These are phyloP conservation scores for Ascidia mentula DNA, from an alignment of 23 tunicate species.

Conservation along the genomic window DNA sequence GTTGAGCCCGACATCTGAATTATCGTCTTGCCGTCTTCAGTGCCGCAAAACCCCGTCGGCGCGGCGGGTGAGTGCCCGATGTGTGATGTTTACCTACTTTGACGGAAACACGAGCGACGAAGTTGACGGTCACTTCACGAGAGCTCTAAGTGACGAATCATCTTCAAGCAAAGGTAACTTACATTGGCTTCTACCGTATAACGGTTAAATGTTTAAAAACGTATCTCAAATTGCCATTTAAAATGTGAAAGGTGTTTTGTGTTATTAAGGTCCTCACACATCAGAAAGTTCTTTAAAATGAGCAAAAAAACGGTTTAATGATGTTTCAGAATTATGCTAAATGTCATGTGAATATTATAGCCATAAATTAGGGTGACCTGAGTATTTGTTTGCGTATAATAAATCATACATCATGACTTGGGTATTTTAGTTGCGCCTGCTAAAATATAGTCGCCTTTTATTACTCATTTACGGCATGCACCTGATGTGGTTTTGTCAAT, in stretches of 20 bases:
- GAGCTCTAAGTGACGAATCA: constrained; percentile 26
- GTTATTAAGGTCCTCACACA: not conserved
- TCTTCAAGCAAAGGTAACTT: not conserved
- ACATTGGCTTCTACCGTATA: not conserved
- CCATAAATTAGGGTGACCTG: too few relatives aligned
- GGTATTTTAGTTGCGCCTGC: too few relatives aligned
- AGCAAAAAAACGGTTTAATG: too few relatives aligned
- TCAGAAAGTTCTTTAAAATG: not conserved
- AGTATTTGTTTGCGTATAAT: too few relatives aligned
- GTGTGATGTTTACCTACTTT: constrained; percentile 58
- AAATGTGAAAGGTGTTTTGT: not conserved
- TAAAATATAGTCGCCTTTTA: too few relatives aligned
- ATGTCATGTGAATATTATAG: too few relatives aligned
- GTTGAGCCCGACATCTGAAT: constrained; percentile 2
- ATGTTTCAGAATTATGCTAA: too few relatives aligned
- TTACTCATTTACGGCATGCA: too few relatives aligned
- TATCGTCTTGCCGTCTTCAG: constrained; percentile 8
- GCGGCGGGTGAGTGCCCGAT: constrained; percentile 36
- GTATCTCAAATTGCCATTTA: not conserved
- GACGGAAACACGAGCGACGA: constrained; percentile 41
- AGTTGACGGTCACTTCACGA: constrained; percentile 47
- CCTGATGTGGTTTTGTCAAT: too few relatives aligned
- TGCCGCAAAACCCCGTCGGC: constrained; percentile 15
- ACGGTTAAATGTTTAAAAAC: not conserved
- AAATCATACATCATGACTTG: too few relatives aligned